A percentile compares a stretch with the other conserved stretches of the same genome.
phyloP scores from a whole-genome alignment of 2,113 vertebrate species.

The Upupa epops region DNA sequence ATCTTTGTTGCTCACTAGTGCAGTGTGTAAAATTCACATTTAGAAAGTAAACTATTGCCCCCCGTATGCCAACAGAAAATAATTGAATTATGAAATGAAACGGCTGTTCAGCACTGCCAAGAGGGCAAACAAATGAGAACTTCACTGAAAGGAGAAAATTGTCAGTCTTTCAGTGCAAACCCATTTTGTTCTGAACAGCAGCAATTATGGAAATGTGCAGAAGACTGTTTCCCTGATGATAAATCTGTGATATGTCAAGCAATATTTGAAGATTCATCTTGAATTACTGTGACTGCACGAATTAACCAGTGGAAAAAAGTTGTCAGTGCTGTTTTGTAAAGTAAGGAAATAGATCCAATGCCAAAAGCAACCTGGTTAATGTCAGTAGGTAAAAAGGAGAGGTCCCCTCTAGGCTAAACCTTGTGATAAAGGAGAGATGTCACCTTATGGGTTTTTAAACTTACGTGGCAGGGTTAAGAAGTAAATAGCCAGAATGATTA shows the following conservation, averaged over 20 bases:
- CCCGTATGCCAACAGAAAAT: background rate
- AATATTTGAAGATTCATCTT: conserved; percentile 57
- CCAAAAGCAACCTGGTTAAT: conserved; percentile 49
- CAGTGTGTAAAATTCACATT: too few species aligned
- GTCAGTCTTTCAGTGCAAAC: conserved; percentile 19
- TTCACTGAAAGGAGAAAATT: conserved; percentile 33
- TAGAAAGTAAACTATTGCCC: background rate
- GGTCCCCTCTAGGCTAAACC: conserved; percentile 44
- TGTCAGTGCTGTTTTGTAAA: conserved; percentile 50
- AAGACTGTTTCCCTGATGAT: conserved; percentile 43
- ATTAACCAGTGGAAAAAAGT: conserved; percentile 49
- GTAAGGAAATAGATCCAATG: conserved; percentile 14
- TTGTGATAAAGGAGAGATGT: conserved; percentile 30
- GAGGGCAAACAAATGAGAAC: conserved; percentile 33
- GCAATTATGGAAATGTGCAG: conserved; percentile 58
- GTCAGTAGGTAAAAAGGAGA: background rate
- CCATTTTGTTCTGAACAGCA: conserved; percentile 26
- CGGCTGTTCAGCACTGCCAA: background rate
- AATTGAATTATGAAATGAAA: conserved; percentile 50
- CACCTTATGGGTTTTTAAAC: conserved; percentile 19
- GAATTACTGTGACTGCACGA: conserved; percentile 40
- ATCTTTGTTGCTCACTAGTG: too few species aligned
- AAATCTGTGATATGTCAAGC: conserved; percentile 33
- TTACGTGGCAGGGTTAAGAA: conserved; percentile 15
- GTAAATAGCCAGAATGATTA: conserved; percentile 23